These are phyloP conservation scores for Stichodactyla mertensii DNA, from an alignment of 64 coral and sea anemone genomes.

Conservation along the genomic window DNA sequence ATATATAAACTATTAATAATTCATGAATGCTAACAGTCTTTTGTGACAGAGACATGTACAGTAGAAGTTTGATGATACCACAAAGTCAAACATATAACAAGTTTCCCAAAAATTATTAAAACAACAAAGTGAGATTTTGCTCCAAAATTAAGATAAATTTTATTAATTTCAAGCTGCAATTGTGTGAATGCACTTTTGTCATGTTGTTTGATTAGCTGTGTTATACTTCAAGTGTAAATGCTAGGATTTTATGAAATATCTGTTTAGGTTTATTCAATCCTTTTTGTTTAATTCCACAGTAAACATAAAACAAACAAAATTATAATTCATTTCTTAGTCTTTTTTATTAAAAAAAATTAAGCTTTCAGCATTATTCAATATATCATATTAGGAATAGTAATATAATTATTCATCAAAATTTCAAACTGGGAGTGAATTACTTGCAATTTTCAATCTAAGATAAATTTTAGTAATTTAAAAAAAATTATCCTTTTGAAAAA, in stretches of 20 bases:
- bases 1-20: too few species aligned
- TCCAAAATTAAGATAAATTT: not conserved
- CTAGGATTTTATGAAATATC: not conserved
- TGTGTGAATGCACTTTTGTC: not conserved
- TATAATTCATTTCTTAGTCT: not conserved
- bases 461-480: too few species aligned
- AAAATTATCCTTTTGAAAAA: too few species aligned
- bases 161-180: not conserved
- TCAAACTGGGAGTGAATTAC: too few species aligned
- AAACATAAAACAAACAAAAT: conserved; percentile 5
- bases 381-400: not conserved
- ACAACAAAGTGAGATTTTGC: not conserved
- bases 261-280: not conserved
- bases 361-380: not conserved
- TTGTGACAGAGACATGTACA: too few species aligned
- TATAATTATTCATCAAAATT: too few species aligned
- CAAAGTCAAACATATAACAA: not conserved
- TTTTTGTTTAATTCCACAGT: not conserved
- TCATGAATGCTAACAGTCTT: too few species aligned
- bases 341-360: not conserved
- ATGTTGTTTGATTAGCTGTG: not conserved
- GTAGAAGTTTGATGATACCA: too few species aligned
- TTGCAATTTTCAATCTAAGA: too few species aligned
- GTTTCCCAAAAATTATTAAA: conserved; percentile 6
- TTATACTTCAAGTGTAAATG: not conserved